A percentile compares a stretch with the other conserved stretches of the same genome.
phyloP scores from a whole-genome alignment of 1,140 invertebrate species.

The Drosophila mauritiana region DNA sequence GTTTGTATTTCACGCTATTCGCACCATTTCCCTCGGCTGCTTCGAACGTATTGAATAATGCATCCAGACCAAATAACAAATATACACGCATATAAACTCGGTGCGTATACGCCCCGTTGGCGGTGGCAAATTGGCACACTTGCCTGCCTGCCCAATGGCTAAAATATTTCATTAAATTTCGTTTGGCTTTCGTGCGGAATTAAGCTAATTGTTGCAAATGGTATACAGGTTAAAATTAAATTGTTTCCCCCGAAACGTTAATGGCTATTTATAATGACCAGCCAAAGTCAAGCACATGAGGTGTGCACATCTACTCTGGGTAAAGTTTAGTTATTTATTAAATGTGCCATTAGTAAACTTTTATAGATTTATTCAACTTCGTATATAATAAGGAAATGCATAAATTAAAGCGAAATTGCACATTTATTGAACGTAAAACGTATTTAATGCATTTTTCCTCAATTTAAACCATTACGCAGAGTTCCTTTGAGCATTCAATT shows the following conservation, averaged over 20 bases:
- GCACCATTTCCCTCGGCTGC: constrained; percentile 26
- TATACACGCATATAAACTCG: constrained; percentile 4
- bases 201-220: constrained; percentile 18
- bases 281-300: constrained; percentile 6
- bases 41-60: constrained; percentile 60
- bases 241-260: constrained; percentile 11
- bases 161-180: constrained; percentile 58
- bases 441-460: background rate
- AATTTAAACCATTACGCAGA: background rate
- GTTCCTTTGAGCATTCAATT: background rate
- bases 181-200: constrained; percentile 19
- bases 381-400: no score
- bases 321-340: background rate
- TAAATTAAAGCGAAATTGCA: no score
- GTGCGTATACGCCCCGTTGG: constrained; percentile 48
- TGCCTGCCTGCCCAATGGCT: constrained; percentile 23
- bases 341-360: background rate
- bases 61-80: constrained; percentile 47
- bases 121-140: constrained; percentile 34
- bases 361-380: no score
- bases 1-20: constrained; percentile 25
- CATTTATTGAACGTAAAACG: no score
- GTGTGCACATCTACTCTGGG: no score
- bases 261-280: constrained; percentile 19
- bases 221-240: constrained; percentile 19